These are phyloP conservation scores for Melospiza melodia DNA, from an alignment of 2,113 vertebrate genomes.

Conservation along the genomic window DNA sequence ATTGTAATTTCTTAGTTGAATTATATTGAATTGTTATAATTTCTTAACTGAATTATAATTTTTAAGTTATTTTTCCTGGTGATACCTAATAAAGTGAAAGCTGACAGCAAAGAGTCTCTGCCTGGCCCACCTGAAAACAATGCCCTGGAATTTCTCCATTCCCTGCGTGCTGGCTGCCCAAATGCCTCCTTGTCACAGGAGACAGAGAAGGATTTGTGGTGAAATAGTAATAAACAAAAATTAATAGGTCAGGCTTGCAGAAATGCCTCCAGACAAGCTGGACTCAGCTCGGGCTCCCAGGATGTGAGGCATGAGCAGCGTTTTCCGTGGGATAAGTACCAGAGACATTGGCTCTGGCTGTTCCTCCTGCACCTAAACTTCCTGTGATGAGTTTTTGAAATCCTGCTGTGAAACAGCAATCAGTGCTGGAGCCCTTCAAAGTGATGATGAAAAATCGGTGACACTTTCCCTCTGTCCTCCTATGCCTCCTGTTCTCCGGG, in stretches of 20 bases:
- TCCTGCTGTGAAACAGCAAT: slow-evolving; percentile 67
- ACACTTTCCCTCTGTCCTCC: background rate
- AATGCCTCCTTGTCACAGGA: slow-evolving; percentile 15
- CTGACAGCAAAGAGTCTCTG: slow-evolving; percentile 13
- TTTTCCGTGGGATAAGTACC: slow-evolving; percentile 75
- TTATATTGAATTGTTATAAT: background rate
- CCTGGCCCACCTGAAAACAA: slow-evolving; percentile 72
- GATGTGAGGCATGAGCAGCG: slow-evolving; percentile 60
- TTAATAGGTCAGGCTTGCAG: slow-evolving; percentile 72
- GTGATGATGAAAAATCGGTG: background rate
- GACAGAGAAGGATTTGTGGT: slow-evolving; percentile 54
- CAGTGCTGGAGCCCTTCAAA: background rate
- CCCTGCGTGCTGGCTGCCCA: slow-evolving; percentile 37
- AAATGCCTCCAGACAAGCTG: slow-evolving; percentile 66
- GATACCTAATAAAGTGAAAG: background rate
- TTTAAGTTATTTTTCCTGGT: background rate
- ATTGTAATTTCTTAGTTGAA: background rate
- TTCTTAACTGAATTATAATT: background rate
- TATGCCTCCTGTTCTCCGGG: background rate
- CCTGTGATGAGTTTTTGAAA: slow-evolving; percentile 61
- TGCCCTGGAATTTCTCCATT: slow-evolving; percentile 73
- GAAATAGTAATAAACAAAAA: slow-evolving; percentile 64
- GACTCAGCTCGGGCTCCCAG: slow-evolving; percentile 65
- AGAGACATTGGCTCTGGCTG: slow-evolving; percentile 66
- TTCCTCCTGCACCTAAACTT: slow-evolving; percentile 66